Conservation (phyloP, 2,888 invertebrate species). For the Chymomyza caudatula region DNA sequence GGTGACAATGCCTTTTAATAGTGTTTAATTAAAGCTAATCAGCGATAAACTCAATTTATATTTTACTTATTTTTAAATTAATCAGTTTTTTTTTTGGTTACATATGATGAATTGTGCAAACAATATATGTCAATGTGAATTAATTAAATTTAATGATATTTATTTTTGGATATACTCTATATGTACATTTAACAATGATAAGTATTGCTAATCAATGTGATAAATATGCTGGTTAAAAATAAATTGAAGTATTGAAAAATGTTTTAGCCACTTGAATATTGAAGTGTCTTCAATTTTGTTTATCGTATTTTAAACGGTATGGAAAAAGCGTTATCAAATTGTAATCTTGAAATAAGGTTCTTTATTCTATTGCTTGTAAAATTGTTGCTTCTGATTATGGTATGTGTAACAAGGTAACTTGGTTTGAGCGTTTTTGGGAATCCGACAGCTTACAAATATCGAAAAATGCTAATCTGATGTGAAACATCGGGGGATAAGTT, state of each 20-base stretch:
- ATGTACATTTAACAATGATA: conserved; percentile 19
- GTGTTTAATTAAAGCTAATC: conserved; percentile 73
- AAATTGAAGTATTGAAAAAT: not conserved
- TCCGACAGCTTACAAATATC: too few relatives aligned
- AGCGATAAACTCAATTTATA: conserved; percentile 49
- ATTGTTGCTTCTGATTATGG: too few relatives aligned
- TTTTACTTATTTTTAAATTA: conserved; percentile 29
- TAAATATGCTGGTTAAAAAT: conserved; percentile 19
- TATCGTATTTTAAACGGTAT: not conserved
- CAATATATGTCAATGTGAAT: conserved; percentile 60
- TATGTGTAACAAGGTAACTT: too few relatives aligned
- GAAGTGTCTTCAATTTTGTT: not conserved
- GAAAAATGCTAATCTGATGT: too few relatives aligned
- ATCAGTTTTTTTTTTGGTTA: conserved; percentile 49
- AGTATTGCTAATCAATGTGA: conserved; percentile 35
- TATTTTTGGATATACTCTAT: conserved; percentile 53
- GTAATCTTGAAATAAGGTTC: not conserved
- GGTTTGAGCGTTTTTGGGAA: too few relatives aligned
- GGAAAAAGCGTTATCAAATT: too few relatives aligned
- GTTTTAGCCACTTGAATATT: not conserved
- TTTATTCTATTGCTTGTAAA: not conserved
- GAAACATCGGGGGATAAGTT: too few relatives aligned
- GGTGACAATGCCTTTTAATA: conserved; percentile 67
- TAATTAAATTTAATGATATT: conserved; percentile 72
- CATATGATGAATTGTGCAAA: not conserved